phyloP scores from a whole-genome alignment of 2,797 vertebrate species.

The Lacerta viridis region DNA sequence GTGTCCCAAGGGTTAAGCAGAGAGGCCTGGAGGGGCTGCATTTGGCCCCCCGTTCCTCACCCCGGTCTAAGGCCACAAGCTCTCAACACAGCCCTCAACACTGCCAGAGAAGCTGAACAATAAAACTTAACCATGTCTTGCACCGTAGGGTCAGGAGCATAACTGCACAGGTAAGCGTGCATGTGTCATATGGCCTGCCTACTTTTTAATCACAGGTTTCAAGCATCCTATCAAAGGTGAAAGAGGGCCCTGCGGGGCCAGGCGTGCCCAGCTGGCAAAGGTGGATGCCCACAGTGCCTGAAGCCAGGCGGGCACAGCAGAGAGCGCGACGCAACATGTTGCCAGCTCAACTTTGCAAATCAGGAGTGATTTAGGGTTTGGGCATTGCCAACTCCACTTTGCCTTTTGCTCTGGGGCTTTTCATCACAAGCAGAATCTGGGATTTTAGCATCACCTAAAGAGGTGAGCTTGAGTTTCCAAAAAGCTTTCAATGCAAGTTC shows the following conservation, averaged over 20 bases:
- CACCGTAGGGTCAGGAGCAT: not conserved
- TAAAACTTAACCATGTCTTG: not conserved
- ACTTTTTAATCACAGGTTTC: not conserved
- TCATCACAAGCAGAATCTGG: not conserved
- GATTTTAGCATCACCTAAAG: not conserved
- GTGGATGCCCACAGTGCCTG: not conserved
- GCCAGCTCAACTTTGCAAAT: not conserved
- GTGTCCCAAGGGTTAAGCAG: too few relatives aligned
- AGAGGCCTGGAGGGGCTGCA: too few relatives aligned
- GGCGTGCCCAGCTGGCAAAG: not conserved
- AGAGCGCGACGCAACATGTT: not conserved
- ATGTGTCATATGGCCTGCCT: not conserved
- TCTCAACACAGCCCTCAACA: not conserved
- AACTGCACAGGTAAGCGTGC: not conserved
- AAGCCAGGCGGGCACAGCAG: not conserved
- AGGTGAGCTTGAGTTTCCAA: too few relatives aligned
- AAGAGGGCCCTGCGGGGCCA: not conserved
- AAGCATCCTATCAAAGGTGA: not conserved
- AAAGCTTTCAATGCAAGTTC: too few relatives aligned
- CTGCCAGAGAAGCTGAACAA: not conserved
- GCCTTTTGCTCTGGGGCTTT: not conserved
- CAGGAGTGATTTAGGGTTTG: not conserved
- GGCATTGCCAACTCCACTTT: not conserved
- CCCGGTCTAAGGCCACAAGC: too few relatives aligned
- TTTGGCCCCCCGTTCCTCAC: too few relatives aligned